Conservation (phyloP, 2,797 vertebrate species). For the Austrolebias charrua region DNA sequence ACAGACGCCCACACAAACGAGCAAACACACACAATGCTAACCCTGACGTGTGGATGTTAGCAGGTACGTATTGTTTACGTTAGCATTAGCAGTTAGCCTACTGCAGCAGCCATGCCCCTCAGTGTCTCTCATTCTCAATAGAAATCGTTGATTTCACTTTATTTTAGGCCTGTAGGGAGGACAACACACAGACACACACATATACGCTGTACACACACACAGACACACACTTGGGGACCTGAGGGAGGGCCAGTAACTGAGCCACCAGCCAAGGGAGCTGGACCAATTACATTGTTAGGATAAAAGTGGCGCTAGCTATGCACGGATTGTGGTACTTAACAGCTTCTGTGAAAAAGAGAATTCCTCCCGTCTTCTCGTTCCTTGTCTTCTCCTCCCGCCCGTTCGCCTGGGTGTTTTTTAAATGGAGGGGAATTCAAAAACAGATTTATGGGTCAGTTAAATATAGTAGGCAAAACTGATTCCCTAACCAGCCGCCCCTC, state of each 20-base stretch:
- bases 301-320: conserved; percentile 78
- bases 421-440: conserved; percentile 87
- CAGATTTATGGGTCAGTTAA: conserved; percentile 91
- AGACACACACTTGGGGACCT: conserved; percentile 65
- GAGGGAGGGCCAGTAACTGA: conserved; percentile 81
- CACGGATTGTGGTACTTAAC: conserved; percentile 88
- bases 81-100: conserved; percentile 74
- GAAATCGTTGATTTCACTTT: conserved; percentile 84
- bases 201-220: conserved; percentile 24
- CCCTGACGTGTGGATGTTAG: conserved; percentile 79
- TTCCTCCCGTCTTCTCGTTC: conserved; percentile 68
- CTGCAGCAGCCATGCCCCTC: conserved; percentile 37
- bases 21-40: conserved; percentile 33
- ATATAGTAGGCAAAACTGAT: conserved; percentile 86
- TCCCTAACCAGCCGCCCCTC: conserved; percentile 77
- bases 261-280: conserved; percentile 84
- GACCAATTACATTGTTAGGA: conserved; percentile 88
- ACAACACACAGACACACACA: conserved; percentile 28
- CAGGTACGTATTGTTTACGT: conserved; percentile 80
- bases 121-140: conserved; percentile 62
- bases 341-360: conserved; percentile 77
- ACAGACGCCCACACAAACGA: conserved; percentile 29
- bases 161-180: conserved; percentile 76
- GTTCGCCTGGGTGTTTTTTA: conserved; percentile 76
- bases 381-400: conserved; percentile 50